A percentile compares a stretch with the other conserved stretches of the same genome.
These are phyloP conservation scores for Callithrix jacchus DNA, from an alignment of 2,113 vertebrate species.

Conservation along the genomic window DNA sequence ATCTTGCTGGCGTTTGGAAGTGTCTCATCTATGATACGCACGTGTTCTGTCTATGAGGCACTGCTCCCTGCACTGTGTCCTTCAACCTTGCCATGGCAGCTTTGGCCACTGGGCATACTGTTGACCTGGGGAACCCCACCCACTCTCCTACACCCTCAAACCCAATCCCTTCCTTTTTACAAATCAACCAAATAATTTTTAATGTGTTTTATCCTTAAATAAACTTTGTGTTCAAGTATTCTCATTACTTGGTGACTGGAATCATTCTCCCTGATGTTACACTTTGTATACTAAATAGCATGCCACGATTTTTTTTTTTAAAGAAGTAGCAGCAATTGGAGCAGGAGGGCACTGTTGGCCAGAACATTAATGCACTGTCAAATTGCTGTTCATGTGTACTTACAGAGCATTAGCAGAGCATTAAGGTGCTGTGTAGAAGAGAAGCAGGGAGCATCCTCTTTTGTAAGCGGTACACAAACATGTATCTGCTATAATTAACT, in stretches of 20 bases:
- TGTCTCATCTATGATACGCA: neutral
- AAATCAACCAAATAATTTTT: constrained; percentile 76
- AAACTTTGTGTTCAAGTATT: constrained; percentile 78
- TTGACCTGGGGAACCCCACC: neutral
- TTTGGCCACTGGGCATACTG: neutral
- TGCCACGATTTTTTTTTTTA: neutral
- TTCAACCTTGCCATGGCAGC: neutral
- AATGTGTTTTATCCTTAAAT: constrained; percentile 77
- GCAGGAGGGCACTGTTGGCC: neutral
- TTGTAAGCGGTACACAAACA: neutral
- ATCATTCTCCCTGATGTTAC: neutral
- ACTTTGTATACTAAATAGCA: neutral
- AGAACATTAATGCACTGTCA: neutral
- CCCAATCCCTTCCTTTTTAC: constrained; percentile 52
- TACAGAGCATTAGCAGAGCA: neutral
- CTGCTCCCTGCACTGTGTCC: neutral
- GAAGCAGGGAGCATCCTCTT: neutral
- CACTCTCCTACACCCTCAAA: neutral
- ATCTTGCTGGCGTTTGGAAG: neutral
- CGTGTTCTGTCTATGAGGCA: neutral
- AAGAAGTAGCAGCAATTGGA: neutral
- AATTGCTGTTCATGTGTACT: accelerated
- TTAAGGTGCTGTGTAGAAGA: neutral
- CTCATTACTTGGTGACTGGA: constrained; percentile 32
- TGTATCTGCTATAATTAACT: neutral